These are phyloP conservation scores for Archocentrus centrarchus DNA, from an alignment of 2,113 vertebrate genomes.

Conservation along the genomic window DNA sequence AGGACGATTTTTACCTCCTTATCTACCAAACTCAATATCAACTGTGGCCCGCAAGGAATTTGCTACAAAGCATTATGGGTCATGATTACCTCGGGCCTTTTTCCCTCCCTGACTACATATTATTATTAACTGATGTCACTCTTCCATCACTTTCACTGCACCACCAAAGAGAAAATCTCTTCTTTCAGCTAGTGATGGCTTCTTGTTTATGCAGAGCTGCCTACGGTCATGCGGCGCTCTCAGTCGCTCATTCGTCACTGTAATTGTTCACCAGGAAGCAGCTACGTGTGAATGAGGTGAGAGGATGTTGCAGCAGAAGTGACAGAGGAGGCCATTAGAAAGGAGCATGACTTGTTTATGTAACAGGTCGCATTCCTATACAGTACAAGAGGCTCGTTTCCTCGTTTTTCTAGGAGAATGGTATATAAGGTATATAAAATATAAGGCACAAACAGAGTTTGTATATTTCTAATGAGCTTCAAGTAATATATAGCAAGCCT, in stretches of 20 bases:
- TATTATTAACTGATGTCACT: not conserved
- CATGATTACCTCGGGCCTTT: not conserved
- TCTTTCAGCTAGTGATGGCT: not conserved
- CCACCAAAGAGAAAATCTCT: conserved; percentile 12
- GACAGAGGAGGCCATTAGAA: conserved; percentile 54
- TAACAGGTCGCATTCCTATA: conserved; percentile 21
- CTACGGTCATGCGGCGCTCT: not conserved
- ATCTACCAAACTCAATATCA: conserved; percentile 26
- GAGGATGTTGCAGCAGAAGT: not conserved
- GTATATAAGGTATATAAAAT: accelerated
- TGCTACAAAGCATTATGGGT: conserved; percentile 33
- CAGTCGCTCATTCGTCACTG: conserved; percentile 30
- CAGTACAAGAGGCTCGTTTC: not conserved
- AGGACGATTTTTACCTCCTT: not conserved
- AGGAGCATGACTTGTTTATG: conserved; percentile 43
- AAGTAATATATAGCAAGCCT: too few relatives aligned
- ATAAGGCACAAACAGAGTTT: too few relatives aligned
- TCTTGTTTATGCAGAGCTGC: conserved; percentile 31
- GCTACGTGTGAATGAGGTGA: conserved; percentile 10
- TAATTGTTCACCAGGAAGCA: conserved; percentile 21
- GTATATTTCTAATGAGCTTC: too few relatives aligned
- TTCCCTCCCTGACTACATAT: not conserved
- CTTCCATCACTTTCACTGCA: conserved; percentile 1
- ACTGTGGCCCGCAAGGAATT: not conserved
- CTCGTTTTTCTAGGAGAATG: not conserved